Conservation (phyloP, 2,797 vertebrate species). For the Botia almorhae region DNA sequence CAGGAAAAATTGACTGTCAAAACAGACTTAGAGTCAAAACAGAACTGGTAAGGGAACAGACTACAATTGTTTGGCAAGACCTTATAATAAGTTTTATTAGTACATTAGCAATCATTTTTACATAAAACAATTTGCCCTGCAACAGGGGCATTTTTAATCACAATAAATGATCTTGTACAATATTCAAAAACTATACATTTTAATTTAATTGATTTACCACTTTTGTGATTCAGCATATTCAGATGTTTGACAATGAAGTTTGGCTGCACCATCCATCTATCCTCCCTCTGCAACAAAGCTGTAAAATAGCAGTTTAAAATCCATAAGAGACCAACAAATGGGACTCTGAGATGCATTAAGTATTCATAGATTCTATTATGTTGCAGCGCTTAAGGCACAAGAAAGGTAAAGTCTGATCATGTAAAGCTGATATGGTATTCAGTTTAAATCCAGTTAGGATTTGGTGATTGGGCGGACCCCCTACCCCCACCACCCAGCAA, state of each 20-base stretch:
- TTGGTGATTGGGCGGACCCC: neutral
- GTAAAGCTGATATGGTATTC: neutral
- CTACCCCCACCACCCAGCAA: too few species aligned
- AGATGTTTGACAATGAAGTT: constrained; percentile 34
- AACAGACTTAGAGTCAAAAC: neutral
- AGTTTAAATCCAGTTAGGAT: neutral
- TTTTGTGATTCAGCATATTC: neutral
- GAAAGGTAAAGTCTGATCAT: constrained; percentile 18
- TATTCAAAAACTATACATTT: neutral
- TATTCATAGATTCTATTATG: constrained; percentile 59
- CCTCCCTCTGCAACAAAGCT: constrained; percentile 16
- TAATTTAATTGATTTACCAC: neutral
- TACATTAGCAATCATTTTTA: neutral
- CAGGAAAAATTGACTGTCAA: constrained; percentile 14
- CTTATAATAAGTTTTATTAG: neutral
- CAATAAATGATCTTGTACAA: too few species aligned
- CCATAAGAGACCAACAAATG: constrained; percentile 43
- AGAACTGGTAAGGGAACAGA: neutral
- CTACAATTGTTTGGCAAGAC: neutral
- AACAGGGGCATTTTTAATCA: neutral
- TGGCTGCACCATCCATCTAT: neutral
- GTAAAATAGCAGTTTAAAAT: constrained; percentile 48
- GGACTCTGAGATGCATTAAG: constrained; percentile 56
- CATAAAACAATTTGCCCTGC: neutral
- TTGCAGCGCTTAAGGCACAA: constrained; percentile 49